Conservation (phyloP, 1,140 invertebrate genomes). For the Euglossa dilemma region DNA sequence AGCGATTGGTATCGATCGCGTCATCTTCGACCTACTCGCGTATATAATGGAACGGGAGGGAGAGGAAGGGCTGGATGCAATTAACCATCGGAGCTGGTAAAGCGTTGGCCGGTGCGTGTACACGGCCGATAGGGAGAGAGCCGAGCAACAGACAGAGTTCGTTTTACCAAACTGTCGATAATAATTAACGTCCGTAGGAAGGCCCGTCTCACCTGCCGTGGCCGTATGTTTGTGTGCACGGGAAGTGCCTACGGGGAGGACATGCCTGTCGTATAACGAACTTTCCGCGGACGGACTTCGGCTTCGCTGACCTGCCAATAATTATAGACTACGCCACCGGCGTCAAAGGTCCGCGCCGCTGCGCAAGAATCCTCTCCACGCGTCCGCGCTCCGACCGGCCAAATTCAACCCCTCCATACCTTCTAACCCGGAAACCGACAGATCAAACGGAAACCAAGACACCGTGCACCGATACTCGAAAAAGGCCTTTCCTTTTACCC, state of each 20-base stretch:
- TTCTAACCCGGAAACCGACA: neutral
- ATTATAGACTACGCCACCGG: conserved; percentile 57
- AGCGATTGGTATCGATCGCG: conserved; percentile 16
- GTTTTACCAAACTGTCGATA: conserved; percentile 68
- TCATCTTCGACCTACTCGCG: neutral
- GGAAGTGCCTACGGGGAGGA: conserved; percentile 61
- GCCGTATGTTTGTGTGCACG: conserved; percentile 41
- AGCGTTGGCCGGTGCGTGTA: conserved; percentile 52
- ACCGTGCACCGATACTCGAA: too few relatives aligned
- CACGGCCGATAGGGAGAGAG: conserved; percentile 57
- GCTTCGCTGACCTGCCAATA: conserved; percentile 67
- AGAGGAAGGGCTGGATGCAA: conserved; percentile 55
- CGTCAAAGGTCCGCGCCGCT: conserved; percentile 23
- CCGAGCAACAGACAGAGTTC: conserved; percentile 37
- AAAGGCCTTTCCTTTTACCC: too few relatives aligned
- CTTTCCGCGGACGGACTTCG: conserved; percentile 68
- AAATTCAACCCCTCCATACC: conserved; percentile 13
- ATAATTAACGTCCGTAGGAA: conserved; percentile 66
- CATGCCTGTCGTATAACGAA: conserved; percentile 61
- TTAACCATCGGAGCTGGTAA: conserved; percentile 52
- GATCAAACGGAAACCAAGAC: too few relatives aligned
- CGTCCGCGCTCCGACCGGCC: neutral
- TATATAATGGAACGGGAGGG: conserved; percentile 29
- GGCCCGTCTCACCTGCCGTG: conserved; percentile 35
- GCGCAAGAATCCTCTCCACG: conserved; percentile 25